phyloP scores from a whole-genome alignment of 2,888 invertebrate species.

The Tortrix viridana region DNA sequence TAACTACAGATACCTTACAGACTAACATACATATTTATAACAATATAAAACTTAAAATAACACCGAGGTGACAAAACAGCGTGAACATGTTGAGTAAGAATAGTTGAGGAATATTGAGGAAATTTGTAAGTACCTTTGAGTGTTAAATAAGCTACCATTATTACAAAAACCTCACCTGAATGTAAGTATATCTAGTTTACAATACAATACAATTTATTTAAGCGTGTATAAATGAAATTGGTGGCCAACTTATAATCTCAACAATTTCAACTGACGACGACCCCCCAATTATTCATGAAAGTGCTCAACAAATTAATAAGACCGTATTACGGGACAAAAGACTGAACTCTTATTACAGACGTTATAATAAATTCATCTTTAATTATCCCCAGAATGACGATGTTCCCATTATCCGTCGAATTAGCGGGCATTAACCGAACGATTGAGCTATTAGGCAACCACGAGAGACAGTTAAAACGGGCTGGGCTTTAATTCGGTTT shows the following conservation, averaged over 20 bases:
- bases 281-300: conserved; percentile 28
- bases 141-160: too few species aligned
- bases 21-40: too few species aligned
- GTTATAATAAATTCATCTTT: conserved; percentile 37
- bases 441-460: conserved; percentile 31
- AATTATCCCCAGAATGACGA: conserved; percentile 26
- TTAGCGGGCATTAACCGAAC: conserved; percentile 30
- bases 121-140: too few species aligned
- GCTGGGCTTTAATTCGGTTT: conserved; percentile 27
- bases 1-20: too few species aligned
- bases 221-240: too few species aligned
- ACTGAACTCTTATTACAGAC: conserved; percentile 30
- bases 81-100: too few species aligned
- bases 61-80: too few species aligned
- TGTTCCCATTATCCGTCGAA: conserved; percentile 24
- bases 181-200: too few species aligned
- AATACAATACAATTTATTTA: too few species aligned
- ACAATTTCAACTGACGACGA: background rate
- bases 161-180: too few species aligned
- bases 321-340: conserved; percentile 32
- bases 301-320: conserved; percentile 27
- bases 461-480: conserved; percentile 13
- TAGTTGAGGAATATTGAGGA: too few species aligned
- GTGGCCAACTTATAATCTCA: background rate
- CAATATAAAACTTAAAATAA: too few species aligned